Evolutionary conservation across 2,113 vertebrate species (phyloP).

Genomic region (Actenoides hombroni): DNA sequence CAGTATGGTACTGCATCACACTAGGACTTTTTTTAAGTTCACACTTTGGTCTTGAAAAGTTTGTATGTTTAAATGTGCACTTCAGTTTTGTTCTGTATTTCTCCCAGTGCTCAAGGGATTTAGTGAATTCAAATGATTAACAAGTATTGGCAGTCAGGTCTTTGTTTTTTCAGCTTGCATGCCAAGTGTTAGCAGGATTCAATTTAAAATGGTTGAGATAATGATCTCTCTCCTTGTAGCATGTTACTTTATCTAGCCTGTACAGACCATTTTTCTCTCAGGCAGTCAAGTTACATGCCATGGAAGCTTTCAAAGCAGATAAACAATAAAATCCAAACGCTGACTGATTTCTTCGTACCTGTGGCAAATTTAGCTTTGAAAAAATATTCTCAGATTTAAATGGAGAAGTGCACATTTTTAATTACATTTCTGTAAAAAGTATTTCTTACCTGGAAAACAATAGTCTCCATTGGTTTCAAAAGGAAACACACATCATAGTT

Average conservation of each 20-base stretch:
- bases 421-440: neutral
- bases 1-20: neutral
- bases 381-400: neutral
- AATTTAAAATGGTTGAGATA: constrained; percentile 27
- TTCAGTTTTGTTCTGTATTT: neutral
- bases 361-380: neutral
- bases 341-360: neutral
- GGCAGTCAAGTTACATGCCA: neutral
- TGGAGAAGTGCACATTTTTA: neutral
- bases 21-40: neutral
- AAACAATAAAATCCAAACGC: neutral
- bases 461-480: neutral
- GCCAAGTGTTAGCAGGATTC: neutral
- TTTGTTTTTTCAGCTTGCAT: constrained; percentile 12
- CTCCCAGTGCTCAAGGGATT: neutral
- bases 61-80: neutral
- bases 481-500: neutral
- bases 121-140: neutral
- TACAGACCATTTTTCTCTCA: neutral
- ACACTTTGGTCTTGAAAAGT: neutral
- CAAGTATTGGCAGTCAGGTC: constrained; percentile 5
- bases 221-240: neutral
- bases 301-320: neutral
- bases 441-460: neutral
- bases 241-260: neutral